Evolutionary conservation across 2,888 invertebrate genomes (phyloP).

Genomic region (Anaspis maculata): DNA sequence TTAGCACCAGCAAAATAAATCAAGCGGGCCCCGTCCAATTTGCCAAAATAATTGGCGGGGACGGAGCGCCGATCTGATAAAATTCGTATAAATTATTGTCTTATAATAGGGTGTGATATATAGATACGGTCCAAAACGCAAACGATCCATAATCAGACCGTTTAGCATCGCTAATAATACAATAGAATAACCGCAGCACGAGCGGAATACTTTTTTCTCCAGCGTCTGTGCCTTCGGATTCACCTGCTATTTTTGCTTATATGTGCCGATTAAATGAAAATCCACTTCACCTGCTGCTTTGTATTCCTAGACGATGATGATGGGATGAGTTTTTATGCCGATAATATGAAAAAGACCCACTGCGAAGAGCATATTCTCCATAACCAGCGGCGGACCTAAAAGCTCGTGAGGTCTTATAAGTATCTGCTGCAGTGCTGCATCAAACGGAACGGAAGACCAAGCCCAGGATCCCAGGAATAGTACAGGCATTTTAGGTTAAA

Average conservation of each 20-base stretch:
- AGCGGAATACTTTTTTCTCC: conserved; percentile 20
- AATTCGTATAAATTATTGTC: conserved; percentile 11
- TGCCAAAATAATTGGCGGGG: conserved; percentile 12
- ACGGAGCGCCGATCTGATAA: conserved; percentile 9
- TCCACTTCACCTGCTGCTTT: conserved; percentile 21
- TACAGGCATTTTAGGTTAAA: too few relatives aligned
- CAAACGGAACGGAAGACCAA: too few relatives aligned
- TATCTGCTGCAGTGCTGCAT: too few relatives aligned
- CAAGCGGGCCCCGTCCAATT: conserved; percentile 3
- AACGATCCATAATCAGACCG: conserved; percentile 20
- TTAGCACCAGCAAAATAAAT: not conserved
- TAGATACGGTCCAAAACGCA: conserved; percentile 6
- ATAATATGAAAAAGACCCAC: too few relatives aligned
- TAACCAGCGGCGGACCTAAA: too few relatives aligned
- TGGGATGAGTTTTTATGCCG: too few relatives aligned
- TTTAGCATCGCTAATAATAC: conserved; percentile 23
- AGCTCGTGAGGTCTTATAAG: too few relatives aligned
- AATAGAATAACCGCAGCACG: conserved; percentile 19
- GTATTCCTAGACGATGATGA: conserved; percentile 17
- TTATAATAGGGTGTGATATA: conserved; percentile 16
- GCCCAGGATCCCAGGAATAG: too few relatives aligned
- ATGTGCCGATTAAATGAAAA: conserved; percentile 18
- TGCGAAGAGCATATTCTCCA: too few relatives aligned
- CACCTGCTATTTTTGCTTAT: conserved; percentile 20
- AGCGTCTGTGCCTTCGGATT: conserved; percentile 1